Evolutionary conservation across 2,888 invertebrate genomes (phyloP), one percentile per base, ranked within the genome.

Genomic region (Rhopalosiphum nymphaeae): DNA sequence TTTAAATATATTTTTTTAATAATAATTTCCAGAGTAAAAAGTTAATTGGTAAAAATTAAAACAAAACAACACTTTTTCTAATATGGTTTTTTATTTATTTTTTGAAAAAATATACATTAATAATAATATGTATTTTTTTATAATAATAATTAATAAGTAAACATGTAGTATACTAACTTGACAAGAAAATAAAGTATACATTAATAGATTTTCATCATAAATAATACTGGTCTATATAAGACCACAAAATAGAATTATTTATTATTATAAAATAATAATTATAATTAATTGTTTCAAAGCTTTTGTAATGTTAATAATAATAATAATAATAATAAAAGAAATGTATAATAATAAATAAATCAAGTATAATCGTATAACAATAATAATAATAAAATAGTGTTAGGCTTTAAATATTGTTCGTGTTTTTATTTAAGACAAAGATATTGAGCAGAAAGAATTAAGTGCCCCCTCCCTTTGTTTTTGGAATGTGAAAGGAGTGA

Each of bases 371-470:
- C 29, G 91, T 94, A 94, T 94, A 94, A 94, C 94, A 94, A 94
- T 93, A 93, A 93, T 92, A 92, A 94, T 90, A 94, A 91, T 93
- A 93, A 93, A 93, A 93, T 93, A 93, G 86, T 91, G 86, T 94
- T 94, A 90, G 90, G 90, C 90, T 90, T 93, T 84, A 90, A 93
- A 93, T 93, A 93, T 93, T 94, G 94, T 94, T 94, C 94, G 94
- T 94, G 94, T 86, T 94, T 94, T 86, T 91, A 94, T 94, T 94
- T 90, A 94, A 90, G 89, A 93, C 84, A 93, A 93, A 90, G 93
- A 94, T 94, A 94, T 94, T 94, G 94, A 94, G 94, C 94, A 94
- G 94, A 94, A 94, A 94, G 91, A 91, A 91, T 94, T n/a, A 94
- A 94, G 94, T 94, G 94, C 94, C 94, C 92, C 86, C 89, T 94